Base-by-base conservation (phyloP, 1,140 invertebrate genomes). In the Listronotus oregonensis region DNA sequence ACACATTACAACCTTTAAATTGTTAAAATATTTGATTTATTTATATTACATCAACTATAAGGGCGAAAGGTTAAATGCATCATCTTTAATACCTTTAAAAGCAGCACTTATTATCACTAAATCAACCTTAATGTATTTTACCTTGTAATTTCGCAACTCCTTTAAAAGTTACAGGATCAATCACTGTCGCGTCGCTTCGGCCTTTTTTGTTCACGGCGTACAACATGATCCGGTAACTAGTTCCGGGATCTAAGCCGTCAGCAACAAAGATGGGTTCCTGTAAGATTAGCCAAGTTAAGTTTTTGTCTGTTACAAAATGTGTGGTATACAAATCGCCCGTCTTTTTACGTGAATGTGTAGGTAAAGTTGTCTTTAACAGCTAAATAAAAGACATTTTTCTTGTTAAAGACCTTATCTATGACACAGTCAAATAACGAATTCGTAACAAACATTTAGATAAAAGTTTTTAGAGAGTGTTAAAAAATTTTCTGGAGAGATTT, bases 141-240 rank as follows among this genome's bases (percentile, higher is more conserved):
- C 86, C 76, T 83, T 78, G 86, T 85, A 79, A 85, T 72, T 88
- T 91, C 18, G 90, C 90, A 68, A 91, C 89, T 69, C 88, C 89
- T 71, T 88, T 90, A 57, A 91, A 83, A n/a, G 90, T 92, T 68
- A 92, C 89, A 21, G 90, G 89, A 76, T 93, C 90, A 27, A 95
- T 86, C 14, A 90, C 85, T 6, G 88, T 85, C 6, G 91, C 85
- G 56, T 94, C 91, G 67, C 92, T 94, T 40, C 87, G 83, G 21
- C 93, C 94, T 77, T 94, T 94, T 21, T 89, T 86, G 79, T 96
- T 96, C 40, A 89, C 86, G 0, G 93, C 89, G 75, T 91, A 95
- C 54, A 92, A 80, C 71, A 87, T 87, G 59, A 93, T 85, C 61
- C 87, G 80, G 79, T 92, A 92, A 66, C 85, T 89, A n/a, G 85